These are phyloP conservation scores for Halichondria panicea DNA, from an alignment of 37 sponge, comb jelly and placozoan genomes.

Conservation along the genomic window DNA sequence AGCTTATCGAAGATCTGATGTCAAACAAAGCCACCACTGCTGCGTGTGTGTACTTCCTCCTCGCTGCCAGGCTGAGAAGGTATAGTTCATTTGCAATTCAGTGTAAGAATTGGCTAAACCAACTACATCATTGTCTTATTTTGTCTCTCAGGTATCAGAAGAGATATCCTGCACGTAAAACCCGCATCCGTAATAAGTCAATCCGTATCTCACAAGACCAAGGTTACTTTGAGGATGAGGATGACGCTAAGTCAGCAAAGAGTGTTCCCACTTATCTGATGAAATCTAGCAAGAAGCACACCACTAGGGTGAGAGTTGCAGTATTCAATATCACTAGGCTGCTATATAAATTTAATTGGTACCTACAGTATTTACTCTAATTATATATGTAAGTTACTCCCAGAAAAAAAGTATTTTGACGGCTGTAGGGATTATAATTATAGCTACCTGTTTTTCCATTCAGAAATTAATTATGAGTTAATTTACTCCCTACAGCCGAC, in stretches of 20 bases:
- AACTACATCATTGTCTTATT: background rate
- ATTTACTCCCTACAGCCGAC: background rate
- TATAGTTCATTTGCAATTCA: background rate
- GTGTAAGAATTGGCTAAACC: background rate
- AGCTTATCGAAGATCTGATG: slow-evolving; percentile 31
- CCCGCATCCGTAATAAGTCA: background rate
- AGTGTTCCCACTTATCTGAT: too few species aligned
- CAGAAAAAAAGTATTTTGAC: too few species aligned
- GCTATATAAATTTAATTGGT: too few species aligned
- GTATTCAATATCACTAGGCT: too few species aligned
- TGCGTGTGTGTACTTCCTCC: slow-evolving; percentile 65
- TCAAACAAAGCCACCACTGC: slow-evolving; percentile 23
- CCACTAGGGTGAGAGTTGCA: too few species aligned
- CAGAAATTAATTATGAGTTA: background rate
- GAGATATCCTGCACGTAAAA: background rate
- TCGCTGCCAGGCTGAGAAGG: slow-evolving; percentile 49
- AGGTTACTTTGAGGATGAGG: slow-evolving; percentile 39
- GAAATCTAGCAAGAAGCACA: too few species aligned
- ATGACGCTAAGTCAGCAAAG: slow-evolving; percentile 16
- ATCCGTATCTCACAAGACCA: slow-evolving; percentile 30
- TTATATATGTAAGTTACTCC: too few species aligned
- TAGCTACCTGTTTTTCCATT: too few species aligned
- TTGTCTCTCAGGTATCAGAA: slow-evolving; percentile 9
- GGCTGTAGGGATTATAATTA: too few species aligned
- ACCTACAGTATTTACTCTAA: too few species aligned